A percentile compares a stretch with the other conserved stretches of the same genome.
Conservation (phyloP, 2,888 invertebrate genomes). For the Cataglyphis albicans region DNA sequence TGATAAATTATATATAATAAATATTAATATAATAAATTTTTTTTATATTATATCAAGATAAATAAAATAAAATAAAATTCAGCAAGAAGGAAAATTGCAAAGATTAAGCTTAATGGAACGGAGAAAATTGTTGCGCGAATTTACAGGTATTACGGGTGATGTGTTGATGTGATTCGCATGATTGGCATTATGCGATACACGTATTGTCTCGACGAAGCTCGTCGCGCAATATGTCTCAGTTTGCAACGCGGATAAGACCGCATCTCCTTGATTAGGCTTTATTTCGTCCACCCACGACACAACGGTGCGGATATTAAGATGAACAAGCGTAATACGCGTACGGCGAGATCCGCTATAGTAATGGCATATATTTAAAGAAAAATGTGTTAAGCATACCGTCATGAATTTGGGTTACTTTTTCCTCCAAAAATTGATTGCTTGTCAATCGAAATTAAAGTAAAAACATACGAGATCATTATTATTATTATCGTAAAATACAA, state of each 20-base stretch:
- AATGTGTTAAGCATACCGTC: not conserved
- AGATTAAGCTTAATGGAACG: not conserved
- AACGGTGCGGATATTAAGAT: slow-evolving; percentile 67
- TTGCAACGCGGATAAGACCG: slow-evolving; percentile 60
- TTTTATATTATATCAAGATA: not conserved
- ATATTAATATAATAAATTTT: not conserved
- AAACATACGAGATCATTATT: not conserved
- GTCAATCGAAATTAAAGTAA: not conserved
- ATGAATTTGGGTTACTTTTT: not conserved
- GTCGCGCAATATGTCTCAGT: slow-evolving; percentile 70
- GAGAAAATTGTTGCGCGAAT: slow-evolving; percentile 36
- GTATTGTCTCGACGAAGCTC: slow-evolving; percentile 43
- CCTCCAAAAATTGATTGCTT: not conserved
- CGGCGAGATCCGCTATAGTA: slow-evolving; percentile 26
- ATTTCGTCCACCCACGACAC: slow-evolving; percentile 71
- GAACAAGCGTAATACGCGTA: slow-evolving; percentile 51
- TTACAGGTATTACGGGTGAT: slow-evolving; percentile 23
- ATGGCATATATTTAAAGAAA: slow-evolving; percentile 20
- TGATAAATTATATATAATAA: no score
- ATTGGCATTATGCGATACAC: slow-evolving; percentile 53
- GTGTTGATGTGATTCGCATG: slow-evolving; percentile 32
- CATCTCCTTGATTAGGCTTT: slow-evolving; percentile 70
- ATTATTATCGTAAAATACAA: not conserved
- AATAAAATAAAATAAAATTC: not conserved
- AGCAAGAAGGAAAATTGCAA: not conserved